These are phyloP conservation scores for Lasius platythorax DNA, from an alignment of 2,888 invertebrate species.

Conservation along the genomic window DNA sequence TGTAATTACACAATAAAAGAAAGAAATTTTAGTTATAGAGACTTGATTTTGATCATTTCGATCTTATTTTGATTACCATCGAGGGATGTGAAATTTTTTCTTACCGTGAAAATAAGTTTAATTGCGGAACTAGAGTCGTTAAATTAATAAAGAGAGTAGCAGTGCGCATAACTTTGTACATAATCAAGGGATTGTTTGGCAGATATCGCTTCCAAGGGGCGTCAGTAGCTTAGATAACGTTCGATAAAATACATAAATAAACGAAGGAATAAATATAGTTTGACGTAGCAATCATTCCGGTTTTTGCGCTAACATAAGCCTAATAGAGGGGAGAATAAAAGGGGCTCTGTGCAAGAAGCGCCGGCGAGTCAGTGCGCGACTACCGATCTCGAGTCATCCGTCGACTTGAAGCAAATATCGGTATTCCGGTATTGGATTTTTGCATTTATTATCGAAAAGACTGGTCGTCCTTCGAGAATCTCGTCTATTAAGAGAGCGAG, in stretches of 20 bases:
- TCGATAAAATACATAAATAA: background rate
- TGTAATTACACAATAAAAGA: background rate
- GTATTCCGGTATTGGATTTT: background rate
- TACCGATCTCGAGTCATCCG: background rate
- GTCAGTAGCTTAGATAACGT: background rate
- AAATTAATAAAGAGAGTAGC: background rate
- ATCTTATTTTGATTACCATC: background rate
- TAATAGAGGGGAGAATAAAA: slow-evolving; percentile 37
- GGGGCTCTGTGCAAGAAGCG: background rate
- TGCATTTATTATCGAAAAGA: background rate
- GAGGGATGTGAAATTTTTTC: background rate
- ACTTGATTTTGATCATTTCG: background rate
- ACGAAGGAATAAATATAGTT: background rate
- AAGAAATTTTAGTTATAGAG: background rate
- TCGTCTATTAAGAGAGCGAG: background rate
- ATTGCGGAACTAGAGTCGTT: background rate
- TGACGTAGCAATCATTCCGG: slow-evolving; percentile 26
- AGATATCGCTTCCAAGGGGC: background rate
- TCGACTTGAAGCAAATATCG: background rate
- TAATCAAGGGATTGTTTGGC: background rate
- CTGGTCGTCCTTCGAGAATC: slow-evolving; percentile 6
- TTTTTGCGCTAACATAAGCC: background rate
- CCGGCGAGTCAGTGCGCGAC: background rate
- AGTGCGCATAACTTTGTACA: background rate
- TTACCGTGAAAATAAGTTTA: background rate